These are phyloP conservation scores for Lasioglossum leucozonium DNA, from an alignment of 2,888 invertebrate species.

Conservation along the genomic window DNA sequence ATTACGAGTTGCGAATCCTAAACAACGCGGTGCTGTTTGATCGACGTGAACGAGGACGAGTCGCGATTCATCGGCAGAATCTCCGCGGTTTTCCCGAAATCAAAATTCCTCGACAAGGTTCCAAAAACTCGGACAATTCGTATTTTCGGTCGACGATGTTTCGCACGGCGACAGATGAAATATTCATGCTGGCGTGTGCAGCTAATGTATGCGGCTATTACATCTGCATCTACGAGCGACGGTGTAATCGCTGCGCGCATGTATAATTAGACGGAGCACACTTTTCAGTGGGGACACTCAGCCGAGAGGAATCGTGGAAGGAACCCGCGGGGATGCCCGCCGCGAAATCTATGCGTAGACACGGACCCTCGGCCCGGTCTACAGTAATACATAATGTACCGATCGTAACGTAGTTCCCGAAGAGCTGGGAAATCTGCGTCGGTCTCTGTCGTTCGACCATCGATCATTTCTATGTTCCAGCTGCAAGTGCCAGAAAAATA, in stretches of 20 bases:
- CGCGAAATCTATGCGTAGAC: conserved; percentile 20
- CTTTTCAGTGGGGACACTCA: conserved; percentile 27
- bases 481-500: neutral
- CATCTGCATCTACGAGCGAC: conserved; percentile 54
- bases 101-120: neutral
- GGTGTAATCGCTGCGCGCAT: conserved; percentile 55
- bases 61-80: neutral
- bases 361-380: conserved; percentile 1
- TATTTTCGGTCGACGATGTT: conserved; percentile 28
- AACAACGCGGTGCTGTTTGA: neutral
- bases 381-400: conserved; percentile 22
- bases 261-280: conserved; percentile 50
- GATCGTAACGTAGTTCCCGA: conserved; percentile 25
- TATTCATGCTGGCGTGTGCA: conserved; percentile 46
- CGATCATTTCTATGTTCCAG: conserved; percentile 15
- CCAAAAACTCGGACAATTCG: conserved; percentile 23
- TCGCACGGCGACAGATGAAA: conserved; percentile 34
- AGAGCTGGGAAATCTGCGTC: conserved; percentile 21
- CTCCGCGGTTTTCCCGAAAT: neutral
- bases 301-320: neutral
- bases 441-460: neutral
- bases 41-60: neutral
- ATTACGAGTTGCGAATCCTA: neutral
- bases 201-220: conserved; percentile 56
- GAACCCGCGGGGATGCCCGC: neutral